These are phyloP conservation scores for Endomychus coccineus DNA, from an alignment of 2,888 invertebrate genomes.

Conservation along the genomic window DNA sequence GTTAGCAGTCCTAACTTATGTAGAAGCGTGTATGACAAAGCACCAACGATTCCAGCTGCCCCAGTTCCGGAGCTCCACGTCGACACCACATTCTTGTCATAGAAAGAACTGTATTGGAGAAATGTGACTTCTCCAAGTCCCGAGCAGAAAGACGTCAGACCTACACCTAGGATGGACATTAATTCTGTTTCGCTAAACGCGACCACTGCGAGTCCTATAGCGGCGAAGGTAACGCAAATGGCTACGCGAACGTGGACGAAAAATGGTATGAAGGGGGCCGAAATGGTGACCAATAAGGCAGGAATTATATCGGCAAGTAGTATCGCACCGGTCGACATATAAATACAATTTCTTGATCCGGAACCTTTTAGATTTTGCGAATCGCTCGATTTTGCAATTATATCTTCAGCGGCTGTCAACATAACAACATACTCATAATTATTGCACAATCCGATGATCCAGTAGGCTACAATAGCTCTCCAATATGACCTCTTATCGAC, in stretches of 20 bases:
- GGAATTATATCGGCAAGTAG: conserved; percentile 75
- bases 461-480: conserved; percentile 56
- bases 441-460: conserved; percentile 76
- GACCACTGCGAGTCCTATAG: conserved; percentile 58
- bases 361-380: conserved; percentile 34
- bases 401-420: conserved; percentile 77
- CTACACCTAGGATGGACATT: conserved; percentile 62
- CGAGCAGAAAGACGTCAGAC: conserved; percentile 63
- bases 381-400: conserved; percentile 38
- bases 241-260: conserved; percentile 52
- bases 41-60: conserved; percentile 73
- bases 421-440: conserved; percentile 84
- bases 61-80: conserved; percentile 84
- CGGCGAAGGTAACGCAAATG: conserved; percentile 50
- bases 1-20: conserved; percentile 49
- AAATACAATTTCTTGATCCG: conserved; percentile 47
- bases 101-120: conserved; percentile 64
- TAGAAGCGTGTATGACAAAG: conserved; percentile 65
- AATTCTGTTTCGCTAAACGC: conserved; percentile 53
- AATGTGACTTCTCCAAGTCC: conserved; percentile 77
- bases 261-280: conserved; percentile 64
- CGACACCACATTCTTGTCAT: conserved; percentile 65
- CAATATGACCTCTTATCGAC: too few species aligned
- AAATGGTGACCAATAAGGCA: conserved; percentile 58
- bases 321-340: conserved; percentile 67